Evolutionary conservation across 2,113 vertebrate genomes (phyloP), one percentile per base, ranked within the genome.

Genomic region (Cercopithecus mona): DNA sequence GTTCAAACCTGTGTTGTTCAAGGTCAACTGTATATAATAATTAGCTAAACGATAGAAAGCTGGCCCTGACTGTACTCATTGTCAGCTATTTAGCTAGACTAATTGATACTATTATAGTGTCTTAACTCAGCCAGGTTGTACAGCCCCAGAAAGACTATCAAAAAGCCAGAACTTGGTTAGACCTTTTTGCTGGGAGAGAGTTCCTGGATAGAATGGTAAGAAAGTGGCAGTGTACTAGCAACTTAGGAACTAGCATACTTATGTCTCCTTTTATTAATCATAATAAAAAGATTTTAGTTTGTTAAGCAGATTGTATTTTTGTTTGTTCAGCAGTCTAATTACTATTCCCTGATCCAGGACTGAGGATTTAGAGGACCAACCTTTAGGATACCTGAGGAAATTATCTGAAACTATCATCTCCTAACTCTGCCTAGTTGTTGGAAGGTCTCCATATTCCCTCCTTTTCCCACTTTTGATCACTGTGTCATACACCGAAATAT

Each of bases 271-370:
- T 78, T 81, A 35, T 79, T 85, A 35, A 52, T 80, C 20, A 18
- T 30, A 90, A 66, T 40, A 88, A 40, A 40, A 66, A 13, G 5
- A 16, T 64, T 95, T 97, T 80, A 90, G 16, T 87, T 94, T 75
- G 45, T 87, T 57, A 90, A 93, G 27, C 45, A 96, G 85, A 68
- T 66, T 81, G 2, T 80, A 27, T 43, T 96, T 96, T 96, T 48
- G 23, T 97, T 95, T 92, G 35, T 76, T 94, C 10, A 78, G 50
- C 10, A 70, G 18, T 94, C 16, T 82, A 85, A 45, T 96, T 86
- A 88, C n/a, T 52, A 68, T 84, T 96, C 75, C 9, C 38, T 79
- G 22, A 93, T 40, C 30, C 18, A 84, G 66, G 35, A 88, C 20
- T 96, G 38, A 88, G n/a, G 57, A 79, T 61, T 87, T 93, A 88